Conservation (phyloP, 2,797 vertebrate species). For the Bradypodion ventrale region DNA sequence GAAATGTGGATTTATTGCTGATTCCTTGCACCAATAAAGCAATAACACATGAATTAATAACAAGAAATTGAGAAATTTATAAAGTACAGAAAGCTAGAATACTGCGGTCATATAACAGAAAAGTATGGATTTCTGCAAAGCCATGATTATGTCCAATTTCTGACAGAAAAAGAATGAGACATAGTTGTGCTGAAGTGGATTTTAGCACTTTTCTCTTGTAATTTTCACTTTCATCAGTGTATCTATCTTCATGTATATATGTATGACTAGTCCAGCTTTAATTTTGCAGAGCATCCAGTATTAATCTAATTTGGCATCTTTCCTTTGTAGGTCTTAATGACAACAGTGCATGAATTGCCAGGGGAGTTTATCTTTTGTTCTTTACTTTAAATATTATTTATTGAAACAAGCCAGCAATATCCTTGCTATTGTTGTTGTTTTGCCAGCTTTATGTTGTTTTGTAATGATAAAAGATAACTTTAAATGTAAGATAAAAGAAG, state of each 20-base stretch:
- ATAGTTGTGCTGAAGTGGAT: not conserved
- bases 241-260: too few relatives aligned
- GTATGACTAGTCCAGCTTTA: not conserved
- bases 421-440: not conserved
- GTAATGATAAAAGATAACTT: not conserved
- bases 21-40: too few relatives aligned
- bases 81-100: too few relatives aligned
- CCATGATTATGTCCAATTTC: too few relatives aligned
- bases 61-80: too few relatives aligned
- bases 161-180: too few relatives aligned
- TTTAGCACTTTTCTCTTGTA: not conserved
- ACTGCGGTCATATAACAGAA: too few relatives aligned
- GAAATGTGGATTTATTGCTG: too few relatives aligned
- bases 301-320: not conserved
- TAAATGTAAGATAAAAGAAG: not conserved
- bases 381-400: not conserved
- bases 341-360: not conserved
- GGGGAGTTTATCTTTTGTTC: not conserved
- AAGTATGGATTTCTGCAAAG: too few relatives aligned
- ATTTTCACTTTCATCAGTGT: not conserved
- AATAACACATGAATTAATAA: too few relatives aligned
- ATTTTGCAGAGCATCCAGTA: not conserved
- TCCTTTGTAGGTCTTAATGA: not conserved
- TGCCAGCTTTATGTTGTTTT: not conserved
- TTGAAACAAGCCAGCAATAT: not conserved